Evolutionary conservation across 2,888 invertebrate genomes (phyloP), one percentile per base, ranked within the genome.

Genomic region (Morpho helenor): DNA sequence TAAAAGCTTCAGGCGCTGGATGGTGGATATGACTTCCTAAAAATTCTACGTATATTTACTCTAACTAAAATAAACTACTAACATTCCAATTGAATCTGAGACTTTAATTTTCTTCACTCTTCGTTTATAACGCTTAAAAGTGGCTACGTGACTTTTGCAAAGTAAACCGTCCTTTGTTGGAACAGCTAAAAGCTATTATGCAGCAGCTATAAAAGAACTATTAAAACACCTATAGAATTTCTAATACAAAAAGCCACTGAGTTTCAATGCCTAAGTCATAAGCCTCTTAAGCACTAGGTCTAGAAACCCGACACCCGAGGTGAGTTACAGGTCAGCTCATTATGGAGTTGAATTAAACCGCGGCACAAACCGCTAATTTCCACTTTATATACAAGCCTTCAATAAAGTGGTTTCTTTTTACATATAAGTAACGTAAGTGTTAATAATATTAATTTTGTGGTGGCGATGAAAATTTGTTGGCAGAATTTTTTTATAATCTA

Each of bases 231-330:
- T 42, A 23, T 54, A 47, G 23, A 42, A 54, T 52, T 52, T 40
- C 22, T 8, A 48, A 48, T 42, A 54, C 47, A 54, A 54, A 31
- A 31, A 47, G 47, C n/a, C 45, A 40, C 53, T 56, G 48, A 56
- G 50, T 59, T 51, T 62, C 47, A 55, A 55, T 57, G 49, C 54
- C 44, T 55, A 55, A 53, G 49, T 56, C 54, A 52, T 61, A 54
- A 58, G 56, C 47, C 57, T 57, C 49, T 46, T 55, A 54, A 52
- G 52, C 44, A 42, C 53, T 53, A 56, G 51, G 49, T 47, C 57
- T 60, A 57, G 63, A 56, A 63, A 65, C 61, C 46, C 47, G 54
- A 65, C 61, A 63, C 59, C 43, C 44, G 56, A 54, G 59, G 60
- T 61, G 57, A 56, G 51, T 52, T 55, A 44, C 57, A 57, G 61